Evolutionary conservation across 1,140 invertebrate genomes (phyloP), one percentile per base, ranked within the genome.

Genomic region (Tyrophagus putrescentiae): DNA sequence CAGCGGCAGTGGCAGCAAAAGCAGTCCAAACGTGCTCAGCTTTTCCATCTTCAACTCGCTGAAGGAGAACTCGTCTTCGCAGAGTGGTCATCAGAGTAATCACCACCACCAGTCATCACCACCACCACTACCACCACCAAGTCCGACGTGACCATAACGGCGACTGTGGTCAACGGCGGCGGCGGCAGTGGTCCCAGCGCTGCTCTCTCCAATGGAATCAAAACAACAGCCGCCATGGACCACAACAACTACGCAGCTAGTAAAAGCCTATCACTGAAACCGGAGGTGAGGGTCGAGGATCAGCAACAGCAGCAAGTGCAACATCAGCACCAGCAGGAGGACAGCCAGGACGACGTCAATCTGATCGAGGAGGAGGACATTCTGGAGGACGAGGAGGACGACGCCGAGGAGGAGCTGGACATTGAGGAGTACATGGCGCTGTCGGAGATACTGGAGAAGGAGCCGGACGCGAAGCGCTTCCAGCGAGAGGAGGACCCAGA

Each of bases 351-450:
- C 25, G 52, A 54, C 3, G 25, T 31, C 11, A 31, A 54, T 54
- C 52, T 54, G 13, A 54, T 54, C 27, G 52, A 54, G 27, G 52
- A 54, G 25, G 52, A 54, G 27, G 52, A 54, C 13, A 54, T 54
- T 27, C 52, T 54, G 21, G 52, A 54, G 11, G 52, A 54, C 27
- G 52, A 54, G 27, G 52, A 54, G 28, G 52, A 54, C 25, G 52
- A 54, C 25, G 52, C 52, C 11, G 52, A 54, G 39, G 52, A 54
- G 27, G 52, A 54, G 25, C 27, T 54, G 27, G 52, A 54, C 25
- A 54, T 54, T 31, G 52, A 54, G 27, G 52, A 54, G 25, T 54
- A 54, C 27, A 32, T 54, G 52, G 52, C 52, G n/a, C 13, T 54
- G 25, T 54, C 52, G 3, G 52, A 54, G 25, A 54, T 54, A 18